Percentiles rank a stretch among this genome's conserved stretches.
Evolutionary conservation across 2,888 invertebrate species (phyloP).

Genomic region (Lordiphosa fenestrarum): DNA sequence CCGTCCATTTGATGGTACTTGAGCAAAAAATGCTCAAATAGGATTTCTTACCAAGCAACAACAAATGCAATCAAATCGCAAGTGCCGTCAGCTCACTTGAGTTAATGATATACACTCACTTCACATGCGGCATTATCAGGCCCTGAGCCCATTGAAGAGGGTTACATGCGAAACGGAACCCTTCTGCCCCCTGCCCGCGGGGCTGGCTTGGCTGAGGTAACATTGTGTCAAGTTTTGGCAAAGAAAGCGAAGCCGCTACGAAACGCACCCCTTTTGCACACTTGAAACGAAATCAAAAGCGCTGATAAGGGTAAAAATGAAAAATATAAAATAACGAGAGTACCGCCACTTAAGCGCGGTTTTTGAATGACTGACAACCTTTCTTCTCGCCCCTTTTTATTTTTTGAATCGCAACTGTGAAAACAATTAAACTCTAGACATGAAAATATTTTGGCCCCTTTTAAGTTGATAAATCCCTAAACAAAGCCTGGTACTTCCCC

Average conservation of each 20-base stretch:
- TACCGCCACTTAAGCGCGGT: constrained; percentile 62
- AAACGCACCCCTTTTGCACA: constrained; percentile 55
- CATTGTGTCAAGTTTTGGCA: constrained; percentile 69
- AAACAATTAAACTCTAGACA: constrained; percentile 68
- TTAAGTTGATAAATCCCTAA: constrained; percentile 69
- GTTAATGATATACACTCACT: constrained; percentile 74
- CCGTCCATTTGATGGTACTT: constrained; percentile 50
- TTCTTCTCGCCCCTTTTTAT: constrained; percentile 20
- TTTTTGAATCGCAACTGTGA: constrained; percentile 61
- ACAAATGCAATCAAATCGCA: constrained; percentile 67
- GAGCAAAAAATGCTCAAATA: constrained; percentile 43
- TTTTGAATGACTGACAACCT: constrained; percentile 54
- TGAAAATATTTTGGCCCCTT: constrained; percentile 58
- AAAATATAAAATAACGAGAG: constrained; percentile 28
- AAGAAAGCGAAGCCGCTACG: constrained; percentile 39
- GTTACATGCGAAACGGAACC: constrained; percentile 28
- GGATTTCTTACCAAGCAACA: constrained; percentile 41
- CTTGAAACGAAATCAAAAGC: constrained; percentile 51
- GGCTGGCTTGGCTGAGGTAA: constrained; percentile 41
- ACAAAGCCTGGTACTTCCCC: constrained; percentile 48
- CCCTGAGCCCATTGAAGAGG: constrained; percentile 40
- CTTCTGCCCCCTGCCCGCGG: constrained; percentile 10
- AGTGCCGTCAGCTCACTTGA: constrained; percentile 62
- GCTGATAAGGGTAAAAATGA: constrained; percentile 48
- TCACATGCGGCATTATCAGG: constrained; percentile 60